Evolutionary conservation across 2,888 invertebrate species (phyloP).

Genomic region (Cyclophora albipunctata): DNA sequence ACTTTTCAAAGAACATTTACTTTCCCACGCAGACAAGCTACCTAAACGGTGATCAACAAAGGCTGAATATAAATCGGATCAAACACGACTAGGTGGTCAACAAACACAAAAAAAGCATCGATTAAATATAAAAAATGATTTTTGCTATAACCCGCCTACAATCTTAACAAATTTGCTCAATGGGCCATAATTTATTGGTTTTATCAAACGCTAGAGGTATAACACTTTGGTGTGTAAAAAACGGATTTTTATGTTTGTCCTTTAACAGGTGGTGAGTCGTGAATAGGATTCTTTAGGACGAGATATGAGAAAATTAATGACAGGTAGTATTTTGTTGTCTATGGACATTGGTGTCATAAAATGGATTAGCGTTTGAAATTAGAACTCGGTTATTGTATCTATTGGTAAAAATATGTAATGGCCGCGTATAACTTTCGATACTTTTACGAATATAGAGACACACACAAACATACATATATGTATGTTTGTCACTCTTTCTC

Average conservation of each 20-base stretch:
- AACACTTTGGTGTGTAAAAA: constrained; percentile 32
- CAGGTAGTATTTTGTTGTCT: constrained; percentile 63
- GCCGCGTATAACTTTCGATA: no score
- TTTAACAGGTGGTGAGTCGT: constrained; percentile 21
- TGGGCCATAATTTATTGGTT: constrained; percentile 56
- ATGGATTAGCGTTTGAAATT: background rate
- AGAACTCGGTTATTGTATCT: no score
- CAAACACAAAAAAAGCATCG: constrained; percentile 10
- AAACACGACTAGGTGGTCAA: constrained; percentile 22
- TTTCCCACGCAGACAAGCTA: constrained; percentile 12
- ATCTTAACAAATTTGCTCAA: constrained; percentile 61
- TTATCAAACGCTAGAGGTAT: constrained; percentile 25
- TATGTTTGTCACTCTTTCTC: no score
- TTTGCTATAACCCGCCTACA: constrained; percentile 61
- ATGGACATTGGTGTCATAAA: constrained; percentile 13
- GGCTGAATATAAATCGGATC: constrained; percentile 14
- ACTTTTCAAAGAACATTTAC: no score
- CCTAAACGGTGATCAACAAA: background rate
- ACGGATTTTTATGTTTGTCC: constrained; percentile 12
- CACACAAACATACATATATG: no score
- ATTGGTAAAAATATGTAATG: no score
- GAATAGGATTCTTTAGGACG: constrained; percentile 24
- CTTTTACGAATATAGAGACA: no score
- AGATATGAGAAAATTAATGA: constrained; percentile 47
- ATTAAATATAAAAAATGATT: constrained; percentile 30